phyloP scores from a whole-genome alignment of 2,797 vertebrate species.

The Helarctos malayanus region DNA sequence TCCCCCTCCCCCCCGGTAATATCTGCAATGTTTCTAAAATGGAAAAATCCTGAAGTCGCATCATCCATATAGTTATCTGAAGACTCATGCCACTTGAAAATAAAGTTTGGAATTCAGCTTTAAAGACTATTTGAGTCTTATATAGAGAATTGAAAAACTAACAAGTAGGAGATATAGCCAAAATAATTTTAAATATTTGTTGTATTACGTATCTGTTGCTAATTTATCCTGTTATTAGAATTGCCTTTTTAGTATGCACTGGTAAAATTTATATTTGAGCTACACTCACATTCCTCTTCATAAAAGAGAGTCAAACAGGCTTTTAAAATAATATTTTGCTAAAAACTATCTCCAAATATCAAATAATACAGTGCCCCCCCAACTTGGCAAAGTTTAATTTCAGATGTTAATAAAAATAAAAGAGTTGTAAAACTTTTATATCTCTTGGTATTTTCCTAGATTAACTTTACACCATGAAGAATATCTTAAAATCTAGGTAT shows the following conservation, averaged over 20 bases:
- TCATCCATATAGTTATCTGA: background rate
- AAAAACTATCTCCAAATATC: background rate
- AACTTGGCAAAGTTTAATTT: background rate
- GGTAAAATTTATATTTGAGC: background rate
- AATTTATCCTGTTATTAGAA: background rate
- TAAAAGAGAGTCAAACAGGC: background rate
- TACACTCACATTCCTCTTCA: background rate
- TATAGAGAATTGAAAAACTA: background rate
- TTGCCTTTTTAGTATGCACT: background rate
- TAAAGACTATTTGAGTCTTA: background rate
- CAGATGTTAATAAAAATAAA: background rate
- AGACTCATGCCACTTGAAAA: background rate
- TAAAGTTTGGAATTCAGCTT: background rate
- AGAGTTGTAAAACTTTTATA: background rate
- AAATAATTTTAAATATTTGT: background rate
- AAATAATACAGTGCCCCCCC: background rate
- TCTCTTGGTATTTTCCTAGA: background rate
- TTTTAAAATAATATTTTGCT: background rate
- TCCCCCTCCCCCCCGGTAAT: background rate
- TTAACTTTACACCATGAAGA: background rate
- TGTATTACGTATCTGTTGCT: background rate
- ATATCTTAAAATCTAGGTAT: background rate
- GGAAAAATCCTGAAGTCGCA: background rate
- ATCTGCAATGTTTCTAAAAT: conserved; percentile 27
- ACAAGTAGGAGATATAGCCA: background rate